Base-by-base conservation (phyloP, 2,888 invertebrate species). In the Tanytarsus gracilentus region DNA sequence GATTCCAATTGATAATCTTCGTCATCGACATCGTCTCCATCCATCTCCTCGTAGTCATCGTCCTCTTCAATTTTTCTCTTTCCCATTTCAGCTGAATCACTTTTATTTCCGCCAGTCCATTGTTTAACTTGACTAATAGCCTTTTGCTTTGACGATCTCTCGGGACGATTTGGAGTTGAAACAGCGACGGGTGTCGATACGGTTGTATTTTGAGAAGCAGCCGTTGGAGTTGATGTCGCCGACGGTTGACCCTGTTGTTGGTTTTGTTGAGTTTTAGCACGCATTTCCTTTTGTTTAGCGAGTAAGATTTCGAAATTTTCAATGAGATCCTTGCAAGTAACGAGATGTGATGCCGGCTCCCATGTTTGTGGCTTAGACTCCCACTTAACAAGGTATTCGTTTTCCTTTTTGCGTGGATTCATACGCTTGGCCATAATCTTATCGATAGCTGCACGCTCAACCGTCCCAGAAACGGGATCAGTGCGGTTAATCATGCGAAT, bases 361-460 rank as follows among this genome's bases (percentile, higher is more conserved):
- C 90, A 91, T 4, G 89, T 88, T 82, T 85, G 83, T 23, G 84
- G 78, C 66, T 84, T 85, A 51, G 86, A 85, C 69, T 89, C 88
- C 90, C 90, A 91, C 72, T 90, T 91, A 53, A 91, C 80, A 67
- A 89, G 76, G 73, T 89, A 91, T 73, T 90, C 90, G 65, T 85
- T 85, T 67, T 83, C 84, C 70, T 85, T 85, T 64, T 81, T 79
- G 14, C 84, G 77, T 6, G 88, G 85, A 76, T 89, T 90, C 71
- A 85, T 88, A 44, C 90, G 78, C 72, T 89, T 88, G 27, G 88
- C 88, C 50, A 89, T 78, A 63, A 91, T 89, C 75, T 86, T 88
- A 71, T 90, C 90, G 0, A 90, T 87, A 1, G 81, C 80, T 68
- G 81, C 86, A 70, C 89, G 87, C 62, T 82, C 80, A 9, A 80